Conservation (phyloP, 2,113 vertebrate genomes). For the Lasiurus borealis region DNA sequence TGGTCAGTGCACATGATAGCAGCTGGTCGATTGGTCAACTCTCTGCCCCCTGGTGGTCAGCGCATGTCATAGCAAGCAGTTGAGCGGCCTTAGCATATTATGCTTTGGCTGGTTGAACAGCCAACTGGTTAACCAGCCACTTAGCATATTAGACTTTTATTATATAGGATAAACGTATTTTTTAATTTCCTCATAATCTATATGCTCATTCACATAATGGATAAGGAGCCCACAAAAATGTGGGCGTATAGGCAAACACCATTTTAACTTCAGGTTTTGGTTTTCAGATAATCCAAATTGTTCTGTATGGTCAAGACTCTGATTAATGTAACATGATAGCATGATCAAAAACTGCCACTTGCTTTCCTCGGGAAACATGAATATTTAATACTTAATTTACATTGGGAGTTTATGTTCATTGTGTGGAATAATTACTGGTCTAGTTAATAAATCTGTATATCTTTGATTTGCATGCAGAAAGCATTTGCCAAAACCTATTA, state of each 20-base stretch:
- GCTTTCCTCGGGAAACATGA: constrained; percentile 66
- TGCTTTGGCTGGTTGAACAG: too few species aligned
- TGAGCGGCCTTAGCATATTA: too few species aligned
- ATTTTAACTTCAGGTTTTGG: constrained; percentile 48
- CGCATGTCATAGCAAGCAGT: too few species aligned
- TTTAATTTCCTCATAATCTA: constrained; percentile 8
- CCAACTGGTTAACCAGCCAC: too few species aligned
- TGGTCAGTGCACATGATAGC: too few species aligned
- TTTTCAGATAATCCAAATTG: constrained; percentile 57
- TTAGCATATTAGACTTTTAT: too few species aligned
- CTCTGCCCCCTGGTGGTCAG: too few species aligned
- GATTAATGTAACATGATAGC: constrained; percentile 58
- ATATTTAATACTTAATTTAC: constrained; percentile 69
- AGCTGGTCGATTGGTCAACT: too few species aligned
- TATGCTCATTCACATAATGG: background rate
- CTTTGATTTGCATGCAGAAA: constrained; percentile 35
- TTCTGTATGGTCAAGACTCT: background rate
- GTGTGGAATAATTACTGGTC: constrained; percentile 66
- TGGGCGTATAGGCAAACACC: background rate
- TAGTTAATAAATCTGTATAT: constrained; percentile 52
- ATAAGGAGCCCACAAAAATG: constrained; percentile 62
- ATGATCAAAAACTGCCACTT: constrained; percentile 60
- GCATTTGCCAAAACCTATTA: constrained; percentile 52
- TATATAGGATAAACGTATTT: background rate
- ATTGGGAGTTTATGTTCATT: constrained; percentile 58